Conservation (phyloP, 2,797 vertebrate genomes). For the Pogoniulus pusillus region DNA sequence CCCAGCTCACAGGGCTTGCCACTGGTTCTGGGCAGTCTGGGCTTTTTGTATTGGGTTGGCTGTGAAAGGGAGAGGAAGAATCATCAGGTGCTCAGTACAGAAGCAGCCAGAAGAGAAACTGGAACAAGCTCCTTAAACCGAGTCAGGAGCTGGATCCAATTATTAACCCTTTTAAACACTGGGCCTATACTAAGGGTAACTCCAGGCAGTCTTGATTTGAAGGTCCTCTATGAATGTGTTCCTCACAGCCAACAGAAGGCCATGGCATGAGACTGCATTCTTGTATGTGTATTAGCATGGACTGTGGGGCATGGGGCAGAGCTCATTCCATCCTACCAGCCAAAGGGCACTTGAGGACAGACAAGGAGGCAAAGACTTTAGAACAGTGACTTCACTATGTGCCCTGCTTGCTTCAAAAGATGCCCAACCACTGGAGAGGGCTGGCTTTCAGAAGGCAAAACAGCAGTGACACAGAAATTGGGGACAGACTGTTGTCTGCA, state of each 20-base stretch:
- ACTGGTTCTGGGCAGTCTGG: background rate
- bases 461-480: background rate
- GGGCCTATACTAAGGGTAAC: too few species aligned
- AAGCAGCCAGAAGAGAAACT: background rate
- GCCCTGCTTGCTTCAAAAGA: background rate
- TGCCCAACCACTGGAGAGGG: background rate
- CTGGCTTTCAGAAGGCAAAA: background rate
- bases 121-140: background rate
- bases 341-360: slow-evolving; percentile 18
- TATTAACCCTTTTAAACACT: background rate
- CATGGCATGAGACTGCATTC: background rate
- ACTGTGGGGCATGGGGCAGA: fast-evolving
- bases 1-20: fast-evolving
- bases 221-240: background rate
- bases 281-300: fast-evolving
- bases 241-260: background rate
- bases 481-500: background rate
- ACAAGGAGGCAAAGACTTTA: background rate
- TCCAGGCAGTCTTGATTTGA: background rate
- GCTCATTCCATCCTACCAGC: background rate
- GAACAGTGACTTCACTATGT: background rate
- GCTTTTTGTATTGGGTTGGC: background rate
- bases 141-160: background rate
- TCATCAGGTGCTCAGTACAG: background rate
- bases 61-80: background rate